Conservation (phyloP, 2,113 vertebrate species). For the Megaptera novaeangliae region DNA sequence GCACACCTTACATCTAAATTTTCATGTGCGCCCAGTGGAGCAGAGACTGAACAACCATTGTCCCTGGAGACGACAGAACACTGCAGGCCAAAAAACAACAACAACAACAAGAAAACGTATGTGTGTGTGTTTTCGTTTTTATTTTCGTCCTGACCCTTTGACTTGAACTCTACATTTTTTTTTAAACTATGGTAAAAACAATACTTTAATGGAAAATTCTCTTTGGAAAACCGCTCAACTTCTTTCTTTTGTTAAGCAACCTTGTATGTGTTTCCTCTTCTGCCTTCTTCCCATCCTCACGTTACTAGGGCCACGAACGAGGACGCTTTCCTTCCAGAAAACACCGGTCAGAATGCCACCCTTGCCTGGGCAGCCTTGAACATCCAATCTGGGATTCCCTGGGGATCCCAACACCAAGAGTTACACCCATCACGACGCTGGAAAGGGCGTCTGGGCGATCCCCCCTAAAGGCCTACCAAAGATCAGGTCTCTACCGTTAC, state of each 20-base stretch:
- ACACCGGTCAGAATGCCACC: neutral
- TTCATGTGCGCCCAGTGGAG: neutral
- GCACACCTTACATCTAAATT: neutral
- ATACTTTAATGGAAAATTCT: neutral
- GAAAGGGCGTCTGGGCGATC: neutral
- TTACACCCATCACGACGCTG: neutral
- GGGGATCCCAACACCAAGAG: neutral
- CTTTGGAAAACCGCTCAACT: slow-evolving; percentile 1
- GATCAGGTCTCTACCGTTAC: neutral
- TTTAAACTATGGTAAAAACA: neutral
- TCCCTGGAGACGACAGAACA: neutral
- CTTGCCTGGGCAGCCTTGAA: neutral
- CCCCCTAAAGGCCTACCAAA: neutral
- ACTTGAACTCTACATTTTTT: neutral
- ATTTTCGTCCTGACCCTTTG: neutral
- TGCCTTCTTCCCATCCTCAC: neutral
- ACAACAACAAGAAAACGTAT: too few species aligned
- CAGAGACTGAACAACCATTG: neutral
- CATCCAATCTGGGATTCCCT: neutral
- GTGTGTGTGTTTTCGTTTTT: neutral
- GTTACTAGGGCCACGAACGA: neutral
- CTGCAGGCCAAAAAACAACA: neutral
- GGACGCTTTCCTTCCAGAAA: neutral
- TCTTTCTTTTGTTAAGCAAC: slow-evolving; percentile 63
- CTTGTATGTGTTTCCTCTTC: neutral